phyloP scores from a whole-genome alignment of 1,140 invertebrate species.

The Elymnias hypermnestra region DNA sequence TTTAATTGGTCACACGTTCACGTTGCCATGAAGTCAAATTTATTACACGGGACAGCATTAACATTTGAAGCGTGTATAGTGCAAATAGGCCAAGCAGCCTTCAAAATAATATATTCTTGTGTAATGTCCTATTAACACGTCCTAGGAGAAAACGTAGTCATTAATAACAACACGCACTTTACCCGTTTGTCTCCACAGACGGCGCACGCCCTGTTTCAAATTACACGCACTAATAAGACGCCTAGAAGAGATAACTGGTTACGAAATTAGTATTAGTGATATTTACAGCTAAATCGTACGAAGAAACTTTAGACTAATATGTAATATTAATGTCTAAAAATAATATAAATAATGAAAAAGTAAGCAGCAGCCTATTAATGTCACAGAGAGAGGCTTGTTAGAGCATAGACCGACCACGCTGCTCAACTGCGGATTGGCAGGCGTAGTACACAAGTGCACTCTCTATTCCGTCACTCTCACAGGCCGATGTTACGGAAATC shows the following conservation, averaged over 20 bases:
- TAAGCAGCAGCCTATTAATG: no score
- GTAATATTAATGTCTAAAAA: no score
- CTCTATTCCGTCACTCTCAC: no score
- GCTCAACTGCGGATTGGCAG: no score
- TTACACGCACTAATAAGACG: conserved; percentile 5
- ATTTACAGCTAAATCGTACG: background rate
- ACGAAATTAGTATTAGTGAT: background rate
- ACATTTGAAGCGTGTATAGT: background rate
- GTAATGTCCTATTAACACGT: conserved; percentile 5
- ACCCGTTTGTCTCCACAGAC: background rate
- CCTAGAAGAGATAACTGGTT: conserved; percentile 1
- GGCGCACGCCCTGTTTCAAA: conserved; percentile 2
- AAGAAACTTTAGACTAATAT: background rate
- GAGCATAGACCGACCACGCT: no score
- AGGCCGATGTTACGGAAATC: no score
- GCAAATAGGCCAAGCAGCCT: background rate
- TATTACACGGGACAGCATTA: no score
- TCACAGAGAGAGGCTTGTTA: no score
- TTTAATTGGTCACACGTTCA: no score
- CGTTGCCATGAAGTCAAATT: no score
- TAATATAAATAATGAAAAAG: no score
- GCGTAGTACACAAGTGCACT: no score
- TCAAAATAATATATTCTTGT: background rate
- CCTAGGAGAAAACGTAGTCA: conserved; percentile 1
- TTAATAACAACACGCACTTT: conserved; percentile 6